Evolutionary conservation across 2,113 vertebrate genomes (phyloP), one percentile per base, ranked within the genome.

Genomic region (Sinosuthora webbiana): DNA sequence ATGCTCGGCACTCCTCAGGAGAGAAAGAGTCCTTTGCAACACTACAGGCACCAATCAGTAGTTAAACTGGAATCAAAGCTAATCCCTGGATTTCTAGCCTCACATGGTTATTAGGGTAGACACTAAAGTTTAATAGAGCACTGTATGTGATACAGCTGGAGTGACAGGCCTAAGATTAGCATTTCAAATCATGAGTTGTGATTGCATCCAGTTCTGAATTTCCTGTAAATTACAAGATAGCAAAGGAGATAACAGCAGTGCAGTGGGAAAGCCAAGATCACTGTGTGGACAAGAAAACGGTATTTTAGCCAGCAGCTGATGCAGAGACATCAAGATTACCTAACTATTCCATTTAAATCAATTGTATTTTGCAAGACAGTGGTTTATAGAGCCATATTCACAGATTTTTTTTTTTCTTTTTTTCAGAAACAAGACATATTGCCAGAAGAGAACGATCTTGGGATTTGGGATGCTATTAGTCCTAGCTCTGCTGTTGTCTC

Each of bases 71-170:
- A 96, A 95, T 95, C 87, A 96, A 93, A 94, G 75, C 62, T 97
- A 97, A 97, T 97, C 96, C 97, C 90, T 92, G 94, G 94, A 95
- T 97, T 97, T 97, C 88, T 77, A 82, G 50, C 50, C 55, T 96
- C 87, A 52, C 94, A 89, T 75, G 93, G 91, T 81, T 95, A 77
- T 95, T 97, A 93, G 93, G 67, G 71, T 12, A 92, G 91, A 95
- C 90, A 94, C 93, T 94, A 95, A 96, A 93, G 75, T 96, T 97
- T 86, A 93, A 87, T 91, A 88, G 94, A 97, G 62, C 75, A 39
- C 84, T 91, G 85, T 68, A 75, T 93, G 81, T 93, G 93, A 95
- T 96, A 75, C 92, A 96, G 93, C 96, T 82, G 73, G 89, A 89
- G 86, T 95, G 96, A 97, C 92, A 90, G 80, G 89, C 67, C 88